A percentile compares a stretch with the other conserved stretches of the same genome.
Conservation (phyloP, 2,888 invertebrate species). For the Carcina quercana region DNA sequence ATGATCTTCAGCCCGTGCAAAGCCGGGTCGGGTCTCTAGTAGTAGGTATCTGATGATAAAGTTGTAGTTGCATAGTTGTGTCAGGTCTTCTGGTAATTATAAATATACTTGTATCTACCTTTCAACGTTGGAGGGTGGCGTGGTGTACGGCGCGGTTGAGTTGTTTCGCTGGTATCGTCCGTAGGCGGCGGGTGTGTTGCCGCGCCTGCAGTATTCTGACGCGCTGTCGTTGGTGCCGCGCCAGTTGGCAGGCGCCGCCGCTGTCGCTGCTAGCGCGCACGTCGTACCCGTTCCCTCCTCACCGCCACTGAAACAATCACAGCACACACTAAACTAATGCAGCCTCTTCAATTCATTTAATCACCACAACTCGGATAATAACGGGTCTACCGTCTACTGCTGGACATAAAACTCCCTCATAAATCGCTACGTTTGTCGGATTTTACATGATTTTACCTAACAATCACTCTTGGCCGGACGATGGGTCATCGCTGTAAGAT, state of each 20-base stretch:
- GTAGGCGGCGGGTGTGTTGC: conserved; percentile 69
- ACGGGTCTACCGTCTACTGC: background rate
- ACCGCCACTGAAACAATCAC: conserved; percentile 42
- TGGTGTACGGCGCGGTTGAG: conserved; percentile 57
- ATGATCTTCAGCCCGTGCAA: too few relatives aligned
- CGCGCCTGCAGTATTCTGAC: conserved; percentile 63
- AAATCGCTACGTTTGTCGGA: too few relatives aligned
- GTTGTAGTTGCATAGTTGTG: too few relatives aligned
- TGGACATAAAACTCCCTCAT: too few relatives aligned
- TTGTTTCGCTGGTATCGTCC: conserved; percentile 75
- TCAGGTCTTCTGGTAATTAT: too few relatives aligned
- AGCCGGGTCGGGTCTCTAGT: too few relatives aligned
- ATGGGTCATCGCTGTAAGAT: too few relatives aligned
- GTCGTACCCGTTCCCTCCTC: conserved; percentile 61
- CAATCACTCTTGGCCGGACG: too few relatives aligned
- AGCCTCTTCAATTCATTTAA: background rate
- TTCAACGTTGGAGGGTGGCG: conserved; percentile 62
- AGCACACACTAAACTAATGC: background rate
- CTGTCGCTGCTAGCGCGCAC: conserved; percentile 61
- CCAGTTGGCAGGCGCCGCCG: conserved; percentile 65
- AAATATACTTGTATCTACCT: too few relatives aligned
- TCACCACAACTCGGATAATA: background rate
- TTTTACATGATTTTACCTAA: too few relatives aligned
- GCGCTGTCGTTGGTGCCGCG: conserved; percentile 69
- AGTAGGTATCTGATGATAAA: too few relatives aligned